These are phyloP conservation scores for zebrafish (Danio rerio) DNA, from an alignment of 2,113 vertebrate genomes.

Conservation along the genomic window DNA sequence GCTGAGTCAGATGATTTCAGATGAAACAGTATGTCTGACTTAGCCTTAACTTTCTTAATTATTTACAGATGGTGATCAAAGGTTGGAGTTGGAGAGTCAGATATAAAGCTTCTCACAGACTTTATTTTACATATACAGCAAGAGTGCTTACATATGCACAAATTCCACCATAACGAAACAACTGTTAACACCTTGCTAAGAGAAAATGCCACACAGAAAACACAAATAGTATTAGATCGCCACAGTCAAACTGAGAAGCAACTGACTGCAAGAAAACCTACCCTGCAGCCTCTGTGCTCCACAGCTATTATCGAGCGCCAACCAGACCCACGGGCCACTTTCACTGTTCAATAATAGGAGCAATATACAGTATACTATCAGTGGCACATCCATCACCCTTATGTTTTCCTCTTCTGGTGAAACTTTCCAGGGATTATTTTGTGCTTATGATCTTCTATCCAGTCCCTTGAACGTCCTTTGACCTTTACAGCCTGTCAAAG, in stretches of 20 bases:
- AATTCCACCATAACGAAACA: not conserved
- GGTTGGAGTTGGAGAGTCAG: not conserved
- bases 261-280: conserved; percentile 2
- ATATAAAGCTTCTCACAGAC: not conserved
- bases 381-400: not conserved
- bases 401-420: not conserved
- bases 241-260: not conserved
- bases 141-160: conserved; percentile 51
- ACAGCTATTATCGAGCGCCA: conserved; percentile 1
- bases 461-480: not conserved
- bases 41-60: conserved; percentile 3
- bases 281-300: not conserved
- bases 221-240: not conserved
- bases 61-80: conserved; percentile 19
- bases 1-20: not conserved
- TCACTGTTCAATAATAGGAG: conserved; percentile 20
- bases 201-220: conserved; percentile 30
- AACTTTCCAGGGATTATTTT: not conserved
- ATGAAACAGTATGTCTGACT: conserved; percentile 17
- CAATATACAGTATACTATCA: not conserved
- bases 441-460: not conserved
- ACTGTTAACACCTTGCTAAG: not conserved
- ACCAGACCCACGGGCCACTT: conserved; percentile 13
- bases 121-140: conserved; percentile 41
- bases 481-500: not conserved